Conservation (phyloP, 2,797 vertebrate genomes). For the Mycteria americana region DNA sequence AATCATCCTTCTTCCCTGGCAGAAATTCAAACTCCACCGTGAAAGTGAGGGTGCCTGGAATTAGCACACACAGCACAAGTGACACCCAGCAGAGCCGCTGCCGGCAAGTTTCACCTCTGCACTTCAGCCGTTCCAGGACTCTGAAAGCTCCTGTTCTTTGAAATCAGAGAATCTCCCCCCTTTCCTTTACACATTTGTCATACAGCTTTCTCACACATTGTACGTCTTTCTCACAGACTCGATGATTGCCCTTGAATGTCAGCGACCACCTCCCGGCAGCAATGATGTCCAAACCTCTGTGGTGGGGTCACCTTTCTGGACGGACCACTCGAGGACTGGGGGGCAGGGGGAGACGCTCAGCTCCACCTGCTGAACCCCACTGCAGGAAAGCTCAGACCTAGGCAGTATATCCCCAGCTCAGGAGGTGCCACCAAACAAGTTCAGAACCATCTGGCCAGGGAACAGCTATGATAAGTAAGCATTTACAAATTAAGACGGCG, state of each 20-base stretch:
- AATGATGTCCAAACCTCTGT: background rate
- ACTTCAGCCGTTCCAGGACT: background rate
- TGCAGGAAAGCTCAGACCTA: background rate
- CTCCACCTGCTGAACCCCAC: background rate
- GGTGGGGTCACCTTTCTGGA: background rate
- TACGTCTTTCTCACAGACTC: background rate
- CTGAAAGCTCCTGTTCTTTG: background rate
- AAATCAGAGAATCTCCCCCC: background rate
- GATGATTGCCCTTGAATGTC: background rate
- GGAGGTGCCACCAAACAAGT: background rate
- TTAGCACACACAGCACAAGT: background rate
- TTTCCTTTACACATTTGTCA: background rate
- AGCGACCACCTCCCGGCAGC: accelerated
- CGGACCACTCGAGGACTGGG: background rate
- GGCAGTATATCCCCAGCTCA: background rate
- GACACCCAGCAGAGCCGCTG: background rate
- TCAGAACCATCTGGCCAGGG: background rate
- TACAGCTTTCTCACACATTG: background rate
- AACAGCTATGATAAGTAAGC: background rate
- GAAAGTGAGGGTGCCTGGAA: background rate
- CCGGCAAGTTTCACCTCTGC: background rate
- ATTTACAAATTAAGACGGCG: background rate
- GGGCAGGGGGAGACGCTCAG: background rate
- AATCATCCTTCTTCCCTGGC: background rate
- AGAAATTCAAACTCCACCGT: background rate